Evolutionary conservation across 2,797 vertebrate species (phyloP), one percentile per base, ranked within the genome.

Genomic region (Apogon talboti): DNA sequence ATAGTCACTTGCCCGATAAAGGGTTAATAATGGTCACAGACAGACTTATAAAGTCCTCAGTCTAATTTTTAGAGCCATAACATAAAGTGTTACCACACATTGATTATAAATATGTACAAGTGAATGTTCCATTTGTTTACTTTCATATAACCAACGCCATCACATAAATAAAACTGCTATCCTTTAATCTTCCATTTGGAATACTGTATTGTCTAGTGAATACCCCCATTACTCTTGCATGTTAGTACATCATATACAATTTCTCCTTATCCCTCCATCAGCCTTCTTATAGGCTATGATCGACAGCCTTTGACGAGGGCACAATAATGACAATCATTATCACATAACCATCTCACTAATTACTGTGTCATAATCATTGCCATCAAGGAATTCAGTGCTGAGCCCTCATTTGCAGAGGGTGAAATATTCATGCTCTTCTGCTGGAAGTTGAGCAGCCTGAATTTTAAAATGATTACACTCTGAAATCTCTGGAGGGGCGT

Each of bases 241-340:
- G 21, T 30, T 8, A 18, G 44, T 0, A 5, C 43, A 64, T 66
- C 42, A 44, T 37, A 28, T 21, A 51, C 14, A 7, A 4, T 49
- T 46, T 58, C 73, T 30, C 15, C 11, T 52, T 18, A 62, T 45
- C 19, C 6, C 71, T 67, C 21, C 48, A 55, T 54, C 15, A 78
- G 70, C 82, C 44, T 60, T 59, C 55, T n/a, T 45, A 64, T 41
- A 37, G 66, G 67, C 59, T 30, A 19, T 79, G 85, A 89, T 63
- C 84, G 84, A 85, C 85, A 84, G 70, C 21, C 24, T 71, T 60
- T 78, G 78, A 88, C 67, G 77, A 77, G 71, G 66, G 42, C 74
- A 71, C 72, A 76, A 79, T 91, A 81, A 87, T 79, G 82, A 87
- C 82, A 70, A 81, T 78, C 78, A 86, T 86, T 83, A 83, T 79